Conservation (phyloP, 1,140 invertebrate genomes). For the Drosophila insularis region DNA sequence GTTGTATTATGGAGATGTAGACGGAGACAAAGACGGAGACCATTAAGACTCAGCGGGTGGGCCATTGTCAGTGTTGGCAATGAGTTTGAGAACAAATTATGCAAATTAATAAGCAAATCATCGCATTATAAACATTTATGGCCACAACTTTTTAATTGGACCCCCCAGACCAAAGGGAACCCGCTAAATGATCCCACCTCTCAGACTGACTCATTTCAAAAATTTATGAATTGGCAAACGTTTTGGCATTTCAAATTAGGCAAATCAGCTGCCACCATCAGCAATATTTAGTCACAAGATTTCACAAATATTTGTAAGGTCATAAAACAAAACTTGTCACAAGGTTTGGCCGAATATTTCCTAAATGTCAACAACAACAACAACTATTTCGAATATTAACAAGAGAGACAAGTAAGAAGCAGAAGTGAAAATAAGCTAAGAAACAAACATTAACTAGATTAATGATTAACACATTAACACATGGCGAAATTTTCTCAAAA, state of each 20-base stretch:
- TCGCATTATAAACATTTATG: constrained; percentile 54
- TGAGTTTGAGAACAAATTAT: constrained; percentile 56
- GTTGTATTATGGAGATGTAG: background rate
- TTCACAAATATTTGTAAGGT: constrained; percentile 33
- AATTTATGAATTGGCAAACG: constrained; percentile 72
- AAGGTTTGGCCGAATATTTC: constrained; percentile 1
- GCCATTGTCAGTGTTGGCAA: constrained; percentile 17
- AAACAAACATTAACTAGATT: background rate
- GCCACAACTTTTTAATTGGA: constrained; percentile 64
- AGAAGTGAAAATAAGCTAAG: background rate
- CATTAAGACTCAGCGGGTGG: constrained; percentile 66
- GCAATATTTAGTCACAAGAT: constrained; percentile 55
- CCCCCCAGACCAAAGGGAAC: background rate
- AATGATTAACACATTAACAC: background rate
- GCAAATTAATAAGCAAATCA: constrained; percentile 69
- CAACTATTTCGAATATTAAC: background rate
- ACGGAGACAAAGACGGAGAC: background rate
- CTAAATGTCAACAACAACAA: background rate
- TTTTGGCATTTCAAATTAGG: constrained; percentile 49
- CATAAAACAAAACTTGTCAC: constrained; percentile 38
- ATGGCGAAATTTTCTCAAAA: background rate
- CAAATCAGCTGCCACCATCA: constrained; percentile 55
- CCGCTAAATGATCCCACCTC: constrained; percentile 30
- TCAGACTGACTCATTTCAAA: background rate
- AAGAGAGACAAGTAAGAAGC: background rate